Evolutionary conservation across 2,888 invertebrate species (phyloP).

Genomic region (Taphrorychus bicolor): DNA sequence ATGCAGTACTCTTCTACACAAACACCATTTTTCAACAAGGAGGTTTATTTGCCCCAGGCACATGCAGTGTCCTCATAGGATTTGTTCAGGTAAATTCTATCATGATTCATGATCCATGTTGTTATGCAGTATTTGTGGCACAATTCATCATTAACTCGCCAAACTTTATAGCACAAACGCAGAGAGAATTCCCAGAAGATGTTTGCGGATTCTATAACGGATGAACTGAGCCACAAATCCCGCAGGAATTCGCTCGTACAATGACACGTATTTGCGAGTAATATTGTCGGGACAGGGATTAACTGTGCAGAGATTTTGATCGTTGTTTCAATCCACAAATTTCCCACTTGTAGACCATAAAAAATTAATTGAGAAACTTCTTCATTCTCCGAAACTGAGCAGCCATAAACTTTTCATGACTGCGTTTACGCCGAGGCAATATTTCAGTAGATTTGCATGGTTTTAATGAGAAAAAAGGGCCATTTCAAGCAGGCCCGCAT

Average conservation of each 20-base stretch:
- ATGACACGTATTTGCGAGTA: neutral
- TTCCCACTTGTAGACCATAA: neutral
- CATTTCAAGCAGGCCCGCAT: neutral
- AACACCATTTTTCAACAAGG: slow-evolving; percentile 54
- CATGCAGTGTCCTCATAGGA: slow-evolving; percentile 60
- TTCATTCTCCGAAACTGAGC: neutral
- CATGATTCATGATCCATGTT: neutral
- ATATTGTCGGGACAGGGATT: neutral
- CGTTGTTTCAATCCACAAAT: neutral
- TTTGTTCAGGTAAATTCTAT: slow-evolving; percentile 52
- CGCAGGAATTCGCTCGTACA: neutral
- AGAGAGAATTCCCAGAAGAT: neutral
- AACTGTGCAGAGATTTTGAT: neutral
- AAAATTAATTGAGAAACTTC: neutral
- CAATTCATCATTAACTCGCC: neutral
- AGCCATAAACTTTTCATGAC: neutral
- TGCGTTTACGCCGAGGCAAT: neutral
- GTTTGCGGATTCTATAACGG: neutral
- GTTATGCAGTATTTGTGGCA: too few relatives aligned
- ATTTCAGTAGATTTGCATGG: neutral
- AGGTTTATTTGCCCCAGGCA: slow-evolving; percentile 48
- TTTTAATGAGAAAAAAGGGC: neutral
- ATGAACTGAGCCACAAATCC: neutral
- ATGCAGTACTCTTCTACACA: slow-evolving; percentile 57
- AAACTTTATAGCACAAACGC: neutral